Base-by-base conservation (phyloP, 1,140 invertebrate genomes). In the Pantala flavescens region DNA sequence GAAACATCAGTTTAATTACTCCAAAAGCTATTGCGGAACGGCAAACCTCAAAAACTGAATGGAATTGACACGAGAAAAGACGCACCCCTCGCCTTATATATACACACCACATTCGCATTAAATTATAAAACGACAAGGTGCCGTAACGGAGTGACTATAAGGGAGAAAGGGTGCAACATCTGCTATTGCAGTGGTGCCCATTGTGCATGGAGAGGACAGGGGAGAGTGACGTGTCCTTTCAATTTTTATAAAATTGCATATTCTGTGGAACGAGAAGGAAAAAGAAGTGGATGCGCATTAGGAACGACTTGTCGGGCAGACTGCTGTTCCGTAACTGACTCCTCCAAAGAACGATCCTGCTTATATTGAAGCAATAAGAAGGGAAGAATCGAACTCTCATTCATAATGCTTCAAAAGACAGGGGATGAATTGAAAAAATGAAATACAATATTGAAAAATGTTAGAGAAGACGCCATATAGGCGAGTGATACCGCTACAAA, bases 351-450 rank as follows among this genome's bases (percentile, higher is more conserved):
- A 12, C 14, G 49, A 63, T 16, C n/a, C 49, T 3, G 49, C 14
- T 19, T 63, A 63, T 63, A 63, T 63, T 63, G 49, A 63, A 63
- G 49, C 49, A 63, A 63, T 63, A 63, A 21, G n/a, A 63, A 63
- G 49, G 49, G 49, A 21, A 63, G 49, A 14, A 63, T 16, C n/a
- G 49, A 36, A 36, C 28, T 36, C 28, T 36, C 28, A 2, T 36
- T 9, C 9, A 9, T 9, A 9, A 36, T 5, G 28, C 28, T 36
- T 36, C 9, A 9, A 36, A 9, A 36, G 28, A 36, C 28, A 36
- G 28, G 28, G 28, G 9, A 36, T 2, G 28, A 36, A 36, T 36
- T 36, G 28, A 9, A 36, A 36, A 36, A 36, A 36, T 36, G 9
- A 36, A 36, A 36, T 5, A 36, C 28, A 36, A 36, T 5, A 36